Conservation (phyloP, 2,888 invertebrate species). For the Mylabris sibirica region DNA sequence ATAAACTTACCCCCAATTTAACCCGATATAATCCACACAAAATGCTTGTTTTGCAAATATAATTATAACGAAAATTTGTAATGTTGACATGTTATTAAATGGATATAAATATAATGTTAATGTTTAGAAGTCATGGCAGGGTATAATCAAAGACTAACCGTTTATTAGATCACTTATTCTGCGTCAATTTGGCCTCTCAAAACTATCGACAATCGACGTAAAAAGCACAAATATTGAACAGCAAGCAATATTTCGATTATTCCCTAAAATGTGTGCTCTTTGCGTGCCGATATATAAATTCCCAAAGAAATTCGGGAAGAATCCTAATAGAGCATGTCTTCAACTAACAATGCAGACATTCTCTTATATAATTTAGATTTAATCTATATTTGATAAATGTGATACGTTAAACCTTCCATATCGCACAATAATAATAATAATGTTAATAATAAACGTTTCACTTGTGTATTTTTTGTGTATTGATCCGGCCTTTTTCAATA, state of each 20-base stretch:
- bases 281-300: too few species aligned
- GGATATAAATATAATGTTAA: not conserved
- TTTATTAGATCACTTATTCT: not conserved
- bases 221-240: too few species aligned
- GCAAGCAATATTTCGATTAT: not conserved
- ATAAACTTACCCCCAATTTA: not conserved
- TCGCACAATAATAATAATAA: slow-evolving; percentile 28
- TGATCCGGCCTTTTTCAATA: too few species aligned
- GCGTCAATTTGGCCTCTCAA: not conserved
- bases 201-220: slow-evolving; percentile 11
- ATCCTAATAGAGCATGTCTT: too few species aligned
- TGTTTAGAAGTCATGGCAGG: slow-evolving; percentile 35
- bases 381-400: slow-evolving; percentile 30
- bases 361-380: slow-evolving; percentile 14
- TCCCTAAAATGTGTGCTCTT: too few species aligned
- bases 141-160: slow-evolving; percentile 35
- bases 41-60: not conserved
- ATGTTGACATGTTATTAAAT: not conserved
- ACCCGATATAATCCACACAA: too few species aligned
- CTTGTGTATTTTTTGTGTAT: not conserved
- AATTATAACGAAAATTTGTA: too few species aligned
- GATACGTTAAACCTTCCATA: slow-evolving; percentile 38
- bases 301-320: too few species aligned
- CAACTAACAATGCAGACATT: not conserved
- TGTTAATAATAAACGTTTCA: slow-evolving; percentile 3